Evolutionary conservation across 1,140 invertebrate genomes (phyloP).

Genomic region (Diprion similis): DNA sequence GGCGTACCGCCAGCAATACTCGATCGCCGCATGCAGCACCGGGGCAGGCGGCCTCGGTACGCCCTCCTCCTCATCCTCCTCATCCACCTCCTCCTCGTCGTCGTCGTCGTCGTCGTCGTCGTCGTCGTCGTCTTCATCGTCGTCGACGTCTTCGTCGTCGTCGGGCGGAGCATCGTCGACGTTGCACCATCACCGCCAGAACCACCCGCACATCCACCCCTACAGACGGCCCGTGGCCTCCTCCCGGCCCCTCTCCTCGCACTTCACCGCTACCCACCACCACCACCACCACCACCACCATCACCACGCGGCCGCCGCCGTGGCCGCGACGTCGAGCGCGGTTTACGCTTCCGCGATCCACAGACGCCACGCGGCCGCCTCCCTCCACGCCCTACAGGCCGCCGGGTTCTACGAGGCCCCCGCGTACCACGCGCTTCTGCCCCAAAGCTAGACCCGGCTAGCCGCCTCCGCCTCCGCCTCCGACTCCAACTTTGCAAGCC

Average conservation of each 20-base stretch:
- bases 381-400: conserved; percentile 43
- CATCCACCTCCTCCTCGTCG: neutral
- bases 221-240: conserved; percentile 30
- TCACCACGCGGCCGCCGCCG: conserved; percentile 28
- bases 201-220: conserved; percentile 8
- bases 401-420: conserved; percentile 51
- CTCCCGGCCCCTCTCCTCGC: conserved; percentile 32
- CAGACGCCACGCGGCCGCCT: conserved; percentile 46
- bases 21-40: conserved; percentile 29
- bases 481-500: conserved; percentile 20
- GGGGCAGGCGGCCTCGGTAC: conserved; percentile 23
- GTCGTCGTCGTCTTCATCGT: neutral
- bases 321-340: conserved; percentile 32
- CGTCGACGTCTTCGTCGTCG: conserved; percentile 5
- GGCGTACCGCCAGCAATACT: conserved; percentile 16
- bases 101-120: conserved; percentile 16
- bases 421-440: conserved; percentile 49
- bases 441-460: conserved; percentile 45
- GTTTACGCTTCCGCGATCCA: conserved; percentile 50
- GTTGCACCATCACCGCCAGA: conserved; percentile 10
- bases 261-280: conserved; percentile 21
- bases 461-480: conserved; percentile 20
- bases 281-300: conserved; percentile 28
- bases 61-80: conserved; percentile 8
- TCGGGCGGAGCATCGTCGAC: conserved; percentile 15